Percentiles rank a stretch among this genome's conserved stretches.
phyloP scores from a whole-genome alignment of 2,888 invertebrate species.

The Gibbula magus region DNA sequence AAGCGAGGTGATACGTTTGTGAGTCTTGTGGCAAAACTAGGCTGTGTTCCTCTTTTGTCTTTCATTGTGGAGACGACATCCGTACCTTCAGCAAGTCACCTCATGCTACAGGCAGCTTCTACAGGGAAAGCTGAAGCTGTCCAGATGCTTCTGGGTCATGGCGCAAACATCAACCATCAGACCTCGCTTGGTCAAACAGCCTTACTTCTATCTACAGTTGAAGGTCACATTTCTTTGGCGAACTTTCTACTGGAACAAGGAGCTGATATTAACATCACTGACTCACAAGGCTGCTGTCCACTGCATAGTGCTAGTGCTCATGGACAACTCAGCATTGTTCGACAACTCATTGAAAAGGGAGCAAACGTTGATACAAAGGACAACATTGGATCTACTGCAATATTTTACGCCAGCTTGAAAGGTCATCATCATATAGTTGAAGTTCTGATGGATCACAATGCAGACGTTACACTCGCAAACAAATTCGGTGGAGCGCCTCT shows the following conservation, averaged over 20 bases:
- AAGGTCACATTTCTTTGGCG: constrained; percentile 60
- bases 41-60: not conserved
- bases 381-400: constrained; percentile 1
- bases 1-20: not conserved
- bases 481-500: not conserved
- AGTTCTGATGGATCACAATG: not conserved
- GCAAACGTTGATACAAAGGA: not conserved
- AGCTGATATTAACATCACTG: constrained; percentile 78
- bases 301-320: constrained; percentile 77
- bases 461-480: not conserved
- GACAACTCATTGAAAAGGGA: not conserved
- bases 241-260: constrained; percentile 79
- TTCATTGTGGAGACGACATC: not conserved
- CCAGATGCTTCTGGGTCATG: constrained; percentile 2
- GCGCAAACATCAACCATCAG: not conserved
- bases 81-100: not conserved
- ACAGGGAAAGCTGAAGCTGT: not conserved
- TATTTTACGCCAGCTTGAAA: not conserved
- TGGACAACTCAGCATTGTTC: not conserved
- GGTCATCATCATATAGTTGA: constrained; percentile 2
- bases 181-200: constrained; percentile 2
- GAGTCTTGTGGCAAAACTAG: not conserved
- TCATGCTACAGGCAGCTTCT: constrained; percentile 8
- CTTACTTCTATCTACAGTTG: not conserved
- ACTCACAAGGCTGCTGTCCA: constrained; percentile 79